Conservation (phyloP, 2,113 vertebrate species). For the Rhabdomys dilectus region DNA sequence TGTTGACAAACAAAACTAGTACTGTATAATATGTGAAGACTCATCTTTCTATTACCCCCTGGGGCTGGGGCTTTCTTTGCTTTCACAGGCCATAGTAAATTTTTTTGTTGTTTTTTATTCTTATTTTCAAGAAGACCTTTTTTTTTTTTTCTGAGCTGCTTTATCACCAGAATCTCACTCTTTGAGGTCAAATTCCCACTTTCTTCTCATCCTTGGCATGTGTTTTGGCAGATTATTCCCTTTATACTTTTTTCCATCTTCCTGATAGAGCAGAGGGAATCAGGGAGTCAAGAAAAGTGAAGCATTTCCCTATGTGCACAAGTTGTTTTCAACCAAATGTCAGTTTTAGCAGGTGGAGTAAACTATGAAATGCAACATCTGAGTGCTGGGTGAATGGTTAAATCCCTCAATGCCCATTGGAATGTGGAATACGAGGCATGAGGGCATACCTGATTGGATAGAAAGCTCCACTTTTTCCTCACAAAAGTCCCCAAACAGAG, state of each 20-base stretch:
- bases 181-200: slow-evolving; percentile 53
- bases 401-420: slow-evolving; percentile 52
- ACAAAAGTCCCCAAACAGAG: slow-evolving; percentile 25
- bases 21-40: background rate
- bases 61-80: background rate
- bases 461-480: slow-evolving; percentile 12
- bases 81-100: background rate
- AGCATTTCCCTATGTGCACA: slow-evolving; percentile 33
- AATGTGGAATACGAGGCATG: slow-evolving; percentile 49
- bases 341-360: slow-evolving; percentile 67
- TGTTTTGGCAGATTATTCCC: slow-evolving; percentile 13
- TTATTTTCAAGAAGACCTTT: background rate
- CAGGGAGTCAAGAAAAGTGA: slow-evolving; percentile 53
- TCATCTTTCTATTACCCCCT: background rate
- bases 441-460: slow-evolving; percentile 49
- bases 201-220: background rate
- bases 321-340: slow-evolving; percentile 71
- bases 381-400: slow-evolving; percentile 43
- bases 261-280: slow-evolving; percentile 29
- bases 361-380: slow-evolving; percentile 60
- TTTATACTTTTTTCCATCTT: slow-evolving; percentile 17
- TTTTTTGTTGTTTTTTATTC: background rate
- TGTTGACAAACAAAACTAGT: background rate
- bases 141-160: background rate
- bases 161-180: background rate